Evolutionary conservation across 1,140 invertebrate species (phyloP).

Genomic region (Phymastichus coffea): DNA sequence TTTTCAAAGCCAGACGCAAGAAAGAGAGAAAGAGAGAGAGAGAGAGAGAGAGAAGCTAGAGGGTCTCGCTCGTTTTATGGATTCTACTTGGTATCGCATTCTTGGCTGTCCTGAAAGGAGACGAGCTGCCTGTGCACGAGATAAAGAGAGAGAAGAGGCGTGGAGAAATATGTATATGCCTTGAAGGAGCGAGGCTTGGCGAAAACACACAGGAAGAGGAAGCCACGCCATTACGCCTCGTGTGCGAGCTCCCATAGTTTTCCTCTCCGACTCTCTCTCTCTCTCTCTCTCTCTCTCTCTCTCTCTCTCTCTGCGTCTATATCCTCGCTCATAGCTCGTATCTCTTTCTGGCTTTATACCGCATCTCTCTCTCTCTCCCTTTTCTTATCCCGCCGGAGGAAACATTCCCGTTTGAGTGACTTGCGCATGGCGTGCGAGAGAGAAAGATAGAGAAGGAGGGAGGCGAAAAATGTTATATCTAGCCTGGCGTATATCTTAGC

Average conservation of each 20-base stretch:
- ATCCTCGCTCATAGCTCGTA: background rate
- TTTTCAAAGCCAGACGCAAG: slow-evolving; percentile 4
- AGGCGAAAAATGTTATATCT: slow-evolving; percentile 4
- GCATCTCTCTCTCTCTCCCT: background rate
- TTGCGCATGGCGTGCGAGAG: no score
- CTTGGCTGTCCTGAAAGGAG: background rate
- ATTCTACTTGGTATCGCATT: slow-evolving; percentile 11
- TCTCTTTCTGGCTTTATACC: background rate
- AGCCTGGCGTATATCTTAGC: background rate
- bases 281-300: background rate
- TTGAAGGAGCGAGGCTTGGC: slow-evolving; percentile 1
- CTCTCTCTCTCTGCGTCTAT: background rate
- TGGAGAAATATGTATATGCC: slow-evolving; percentile 15
- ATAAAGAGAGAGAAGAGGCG: no score
- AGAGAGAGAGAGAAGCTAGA: background rate
- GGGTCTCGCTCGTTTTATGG: slow-evolving; percentile 24
- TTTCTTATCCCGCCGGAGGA: slow-evolving; percentile 9
- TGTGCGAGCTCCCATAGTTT: slow-evolving; percentile 5
- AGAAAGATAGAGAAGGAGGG: no score
- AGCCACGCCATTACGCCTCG: slow-evolving; percentile 24
- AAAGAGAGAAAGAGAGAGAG: background rate
- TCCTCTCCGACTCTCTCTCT: no score
- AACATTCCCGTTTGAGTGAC: slow-evolving; percentile 16
- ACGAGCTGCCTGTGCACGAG: no score
- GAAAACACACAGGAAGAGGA: slow-evolving; percentile 19